phyloP scores from a whole-genome alignment of 1,140 invertebrate species.

The Bombus vancouverensis region DNA sequence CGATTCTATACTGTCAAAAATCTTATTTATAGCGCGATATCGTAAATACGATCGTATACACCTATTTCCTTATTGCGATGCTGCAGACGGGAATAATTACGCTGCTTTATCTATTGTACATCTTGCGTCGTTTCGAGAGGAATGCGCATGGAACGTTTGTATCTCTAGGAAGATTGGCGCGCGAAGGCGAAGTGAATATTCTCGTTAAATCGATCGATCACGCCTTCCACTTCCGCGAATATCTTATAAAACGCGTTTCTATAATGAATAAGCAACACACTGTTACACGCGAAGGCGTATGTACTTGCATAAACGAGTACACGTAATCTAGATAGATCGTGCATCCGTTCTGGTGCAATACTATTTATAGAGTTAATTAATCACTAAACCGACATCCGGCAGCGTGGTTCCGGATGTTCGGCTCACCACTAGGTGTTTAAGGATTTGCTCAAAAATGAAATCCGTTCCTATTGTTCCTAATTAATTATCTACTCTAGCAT shows the following conservation, averaged over 20 bases:
- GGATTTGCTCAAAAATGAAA: conserved; percentile 60
- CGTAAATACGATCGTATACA: too few species aligned
- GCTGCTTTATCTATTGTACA: neutral
- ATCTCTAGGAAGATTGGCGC: neutral
- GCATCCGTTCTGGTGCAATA: conserved; percentile 18
- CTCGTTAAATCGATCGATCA: neutral
- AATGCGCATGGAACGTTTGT: neutral
- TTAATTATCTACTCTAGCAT: conserved; percentile 51
- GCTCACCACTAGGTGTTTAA: conserved; percentile 11
- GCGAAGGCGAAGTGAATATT: neutral
- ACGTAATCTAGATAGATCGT: conserved; percentile 43
- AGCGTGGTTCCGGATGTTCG: neutral
- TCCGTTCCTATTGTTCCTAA: conserved; percentile 62
- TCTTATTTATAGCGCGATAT: too few species aligned
- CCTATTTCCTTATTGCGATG: too few species aligned
- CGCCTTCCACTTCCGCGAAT: neutral
- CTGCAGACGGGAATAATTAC: neutral
- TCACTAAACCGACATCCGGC: conserved; percentile 11
- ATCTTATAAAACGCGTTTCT: conserved; percentile 11
- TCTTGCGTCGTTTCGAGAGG: neutral
- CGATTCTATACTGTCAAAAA: neutral
- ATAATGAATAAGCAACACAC: conserved; percentile 14
- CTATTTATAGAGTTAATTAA: conserved; percentile 36
- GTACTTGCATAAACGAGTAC: conserved; percentile 50
- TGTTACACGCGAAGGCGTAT: conserved; percentile 35